These are phyloP conservation scores for Anaspis maculata DNA, from an alignment of 2,888 invertebrate genomes.

Conservation along the genomic window DNA sequence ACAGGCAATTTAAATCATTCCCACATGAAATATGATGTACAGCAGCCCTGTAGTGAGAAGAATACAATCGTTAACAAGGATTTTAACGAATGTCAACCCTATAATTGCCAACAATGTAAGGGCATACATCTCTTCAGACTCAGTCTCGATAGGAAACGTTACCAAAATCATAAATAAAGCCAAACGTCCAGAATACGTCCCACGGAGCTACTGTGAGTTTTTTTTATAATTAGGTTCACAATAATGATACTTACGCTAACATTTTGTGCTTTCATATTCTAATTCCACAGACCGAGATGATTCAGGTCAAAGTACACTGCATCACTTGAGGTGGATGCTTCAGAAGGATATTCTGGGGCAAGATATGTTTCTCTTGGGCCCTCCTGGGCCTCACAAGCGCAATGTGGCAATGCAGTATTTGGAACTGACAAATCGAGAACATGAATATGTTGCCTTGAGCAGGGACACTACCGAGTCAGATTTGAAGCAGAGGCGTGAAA, in stretches of 20 bases:
- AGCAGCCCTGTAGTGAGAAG: slow-evolving; percentile 21
- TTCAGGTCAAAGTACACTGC: slow-evolving; percentile 62
- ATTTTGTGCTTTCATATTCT: no score
- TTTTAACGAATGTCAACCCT: slow-evolving; percentile 22
- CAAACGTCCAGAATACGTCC: slow-evolving; percentile 73
- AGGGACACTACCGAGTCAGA: slow-evolving; percentile 96
- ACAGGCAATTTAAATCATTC: no score
- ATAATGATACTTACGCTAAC: slow-evolving; percentile 1
- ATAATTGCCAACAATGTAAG: slow-evolving; percentile 24
- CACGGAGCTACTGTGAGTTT: slow-evolving; percentile 66
- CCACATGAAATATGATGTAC: slow-evolving; percentile 27
- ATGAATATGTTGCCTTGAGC: slow-evolving; percentile 89
- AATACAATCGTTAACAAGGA: slow-evolving; percentile 25
- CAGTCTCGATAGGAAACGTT: slow-evolving; percentile 68
- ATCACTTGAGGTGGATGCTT: slow-evolving; percentile 90
- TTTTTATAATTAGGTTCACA: slow-evolving; percentile 11
- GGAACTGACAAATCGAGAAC: slow-evolving; percentile 80
- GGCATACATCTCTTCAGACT: slow-evolving; percentile 43
- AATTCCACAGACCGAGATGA: slow-evolving; percentile 49
- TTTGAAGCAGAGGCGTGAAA: slow-evolving; percentile 91
- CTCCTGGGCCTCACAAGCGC: slow-evolving; percentile 77
- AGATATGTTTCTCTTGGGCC: slow-evolving; percentile 90
- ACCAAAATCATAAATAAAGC: slow-evolving; percentile 55
- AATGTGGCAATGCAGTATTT: slow-evolving; percentile 80
- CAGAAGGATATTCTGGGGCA: slow-evolving; percentile 90